phyloP scores from a whole-genome alignment of 2,797 vertebrate genomes.

The Mus minutoides region DNA sequence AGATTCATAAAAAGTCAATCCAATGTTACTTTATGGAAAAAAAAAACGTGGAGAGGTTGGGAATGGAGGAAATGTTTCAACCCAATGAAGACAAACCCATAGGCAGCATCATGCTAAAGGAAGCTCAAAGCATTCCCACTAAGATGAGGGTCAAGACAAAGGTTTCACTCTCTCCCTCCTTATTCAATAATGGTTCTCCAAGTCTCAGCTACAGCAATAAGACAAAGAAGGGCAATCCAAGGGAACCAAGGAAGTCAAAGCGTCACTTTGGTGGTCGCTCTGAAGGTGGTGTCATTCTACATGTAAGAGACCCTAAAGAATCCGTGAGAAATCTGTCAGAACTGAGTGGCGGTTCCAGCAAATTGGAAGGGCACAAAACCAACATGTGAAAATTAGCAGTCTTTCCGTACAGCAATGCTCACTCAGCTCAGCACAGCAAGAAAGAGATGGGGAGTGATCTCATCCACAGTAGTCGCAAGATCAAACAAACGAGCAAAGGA shows the following conservation, averaged over 20 bases:
- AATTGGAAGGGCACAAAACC: background rate
- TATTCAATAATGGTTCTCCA: background rate
- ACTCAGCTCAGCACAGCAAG: background rate
- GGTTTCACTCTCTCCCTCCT: background rate
- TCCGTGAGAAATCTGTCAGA: background rate
- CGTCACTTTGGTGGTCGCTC: background rate
- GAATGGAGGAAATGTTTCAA: background rate
- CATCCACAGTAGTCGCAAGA: background rate
- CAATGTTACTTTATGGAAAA: background rate
- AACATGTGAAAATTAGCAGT: background rate
- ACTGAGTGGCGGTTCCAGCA: background rate
- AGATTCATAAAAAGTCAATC: background rate
- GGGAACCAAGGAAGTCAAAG: background rate
- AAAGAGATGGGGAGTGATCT: background rate
- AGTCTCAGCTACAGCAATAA: background rate
- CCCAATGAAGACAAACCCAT: background rate
- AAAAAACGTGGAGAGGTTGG: background rate
- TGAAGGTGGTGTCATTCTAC: background rate
- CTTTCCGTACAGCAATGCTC: background rate
- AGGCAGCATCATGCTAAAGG: background rate
- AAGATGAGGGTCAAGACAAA: background rate
- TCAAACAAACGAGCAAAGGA: background rate
- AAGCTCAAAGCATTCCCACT: background rate
- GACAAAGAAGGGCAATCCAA: background rate
- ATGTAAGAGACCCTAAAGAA: background rate